Conservation (phyloP, 1,140 invertebrate species). For the Hylaeus volcanicus region DNA sequence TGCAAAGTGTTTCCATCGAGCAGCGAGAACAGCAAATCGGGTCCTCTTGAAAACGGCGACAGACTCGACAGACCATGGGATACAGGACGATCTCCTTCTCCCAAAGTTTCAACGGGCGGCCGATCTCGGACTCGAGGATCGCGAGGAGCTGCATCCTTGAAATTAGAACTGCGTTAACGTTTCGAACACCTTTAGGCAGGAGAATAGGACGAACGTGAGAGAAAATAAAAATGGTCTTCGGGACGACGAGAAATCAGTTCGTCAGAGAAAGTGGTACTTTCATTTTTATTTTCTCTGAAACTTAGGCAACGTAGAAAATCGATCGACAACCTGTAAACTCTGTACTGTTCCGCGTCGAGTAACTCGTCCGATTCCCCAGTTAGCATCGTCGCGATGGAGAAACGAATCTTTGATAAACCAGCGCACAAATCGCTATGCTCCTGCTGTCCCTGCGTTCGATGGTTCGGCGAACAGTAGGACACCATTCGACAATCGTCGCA, state of each 20-base stretch:
- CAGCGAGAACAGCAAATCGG: slow-evolving; percentile 82
- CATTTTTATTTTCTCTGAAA: no score
- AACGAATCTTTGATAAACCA: slow-evolving; percentile 64
- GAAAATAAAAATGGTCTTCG: no score
- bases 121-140: slow-evolving; percentile 82
- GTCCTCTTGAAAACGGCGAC: slow-evolving; percentile 80
- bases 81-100: slow-evolving; percentile 86
- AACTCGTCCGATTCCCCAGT: slow-evolving; percentile 80
- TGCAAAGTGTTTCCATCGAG: slow-evolving; percentile 79
- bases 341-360: slow-evolving; percentile 82
- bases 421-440: slow-evolving; percentile 80
- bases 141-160: slow-evolving; percentile 81
- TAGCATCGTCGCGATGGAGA: slow-evolving; percentile 27
- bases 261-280: no score
- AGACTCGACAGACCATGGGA: slow-evolving; percentile 83
- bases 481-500: slow-evolving; percentile 81
- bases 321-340: slow-evolving; percentile 78
- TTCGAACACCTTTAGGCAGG: no score
- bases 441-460: slow-evolving; percentile 76
- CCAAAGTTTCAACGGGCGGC: slow-evolving; percentile 82
- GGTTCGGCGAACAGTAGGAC: slow-evolving; percentile 80
- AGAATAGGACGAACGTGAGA: no score
- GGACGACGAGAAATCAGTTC: no score
- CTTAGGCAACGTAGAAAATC: no score
- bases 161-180: no score